Percentiles rank a stretch among this genome's conserved stretches.
Evolutionary conservation across 2,113 vertebrate genomes (phyloP).

Genomic region (Ciconia maguari): DNA sequence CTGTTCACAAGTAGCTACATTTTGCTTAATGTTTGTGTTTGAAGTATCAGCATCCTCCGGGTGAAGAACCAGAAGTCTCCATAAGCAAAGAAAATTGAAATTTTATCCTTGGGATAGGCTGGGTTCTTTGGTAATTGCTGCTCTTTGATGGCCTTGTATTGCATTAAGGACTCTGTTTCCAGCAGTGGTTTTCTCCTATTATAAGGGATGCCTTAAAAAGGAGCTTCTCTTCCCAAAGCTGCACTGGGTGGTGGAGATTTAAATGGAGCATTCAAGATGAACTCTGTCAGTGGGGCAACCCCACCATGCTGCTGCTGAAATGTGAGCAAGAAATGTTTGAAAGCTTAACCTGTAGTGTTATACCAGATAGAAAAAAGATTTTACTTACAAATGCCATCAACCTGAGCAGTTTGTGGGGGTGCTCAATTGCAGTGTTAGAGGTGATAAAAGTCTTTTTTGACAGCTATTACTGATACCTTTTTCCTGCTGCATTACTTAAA

Average conservation of each 20-base stretch:
- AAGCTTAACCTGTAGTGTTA: not conserved
- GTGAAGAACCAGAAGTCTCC: not conserved
- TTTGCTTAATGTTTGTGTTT: not conserved
- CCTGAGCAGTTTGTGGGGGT: not conserved
- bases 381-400: not conserved
- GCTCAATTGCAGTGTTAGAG: not conserved
- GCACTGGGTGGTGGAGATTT: not conserved
- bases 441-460: not conserved
- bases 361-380: not conserved
- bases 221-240: not conserved
- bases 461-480: not conserved
- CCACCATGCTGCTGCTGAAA: not conserved
- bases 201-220: not conserved
- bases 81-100: not conserved
- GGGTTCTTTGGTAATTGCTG: not conserved
- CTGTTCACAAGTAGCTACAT: not conserved
- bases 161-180: not conserved
- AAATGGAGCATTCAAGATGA: not conserved
- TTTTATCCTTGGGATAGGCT: not conserved
- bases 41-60: not conserved
- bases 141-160: not conserved
- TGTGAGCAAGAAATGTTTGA: fast-evolving
- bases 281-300: not conserved
- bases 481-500: not conserved
- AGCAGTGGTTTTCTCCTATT: not conserved